Percentiles rank a stretch among this genome's conserved stretches.
phyloP scores from a whole-genome alignment of 2,888 invertebrate species.

The Cephus pygmeus region DNA sequence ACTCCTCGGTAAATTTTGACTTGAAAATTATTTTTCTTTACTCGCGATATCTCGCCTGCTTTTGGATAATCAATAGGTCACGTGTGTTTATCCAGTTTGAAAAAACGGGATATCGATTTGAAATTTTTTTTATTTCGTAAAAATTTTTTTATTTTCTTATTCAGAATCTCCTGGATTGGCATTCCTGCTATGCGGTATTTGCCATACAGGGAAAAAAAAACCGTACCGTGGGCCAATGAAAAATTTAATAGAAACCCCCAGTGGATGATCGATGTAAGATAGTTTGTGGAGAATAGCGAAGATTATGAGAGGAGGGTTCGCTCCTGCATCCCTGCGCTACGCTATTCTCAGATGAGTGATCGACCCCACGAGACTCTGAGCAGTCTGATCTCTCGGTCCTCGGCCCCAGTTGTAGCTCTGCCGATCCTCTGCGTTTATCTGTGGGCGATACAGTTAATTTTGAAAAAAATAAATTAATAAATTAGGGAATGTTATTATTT shows the following conservation, averaged over 20 bases:
- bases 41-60: not conserved
- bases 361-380: conserved; percentile 57
- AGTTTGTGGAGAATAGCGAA: conserved; percentile 55
- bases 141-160: too few relatives aligned
- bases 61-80: too few relatives aligned
- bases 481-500: too few relatives aligned
- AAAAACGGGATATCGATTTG: too few relatives aligned
- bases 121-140: too few relatives aligned
- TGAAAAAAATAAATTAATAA: too few relatives aligned
- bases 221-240: conserved; percentile 34
- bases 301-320: conserved; percentile 51
- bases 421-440: conserved; percentile 40
- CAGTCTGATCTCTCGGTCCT: conserved; percentile 42
- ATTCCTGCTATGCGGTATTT: too few relatives aligned
- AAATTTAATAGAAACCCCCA: conserved; percentile 51
- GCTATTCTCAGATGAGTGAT: conserved; percentile 59
- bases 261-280: conserved; percentile 60
- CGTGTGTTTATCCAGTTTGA: too few relatives aligned
- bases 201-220: too few relatives aligned
- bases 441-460: conserved; percentile 9
- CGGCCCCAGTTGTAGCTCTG: too few relatives aligned
- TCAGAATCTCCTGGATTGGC: too few relatives aligned
- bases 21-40: conserved; percentile 13
- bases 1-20: conserved; percentile 11
- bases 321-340: conserved; percentile 39